These are phyloP conservation scores for Rafetus swinhoei DNA, from an alignment of 2,113 vertebrate species.

Conservation along the genomic window DNA sequence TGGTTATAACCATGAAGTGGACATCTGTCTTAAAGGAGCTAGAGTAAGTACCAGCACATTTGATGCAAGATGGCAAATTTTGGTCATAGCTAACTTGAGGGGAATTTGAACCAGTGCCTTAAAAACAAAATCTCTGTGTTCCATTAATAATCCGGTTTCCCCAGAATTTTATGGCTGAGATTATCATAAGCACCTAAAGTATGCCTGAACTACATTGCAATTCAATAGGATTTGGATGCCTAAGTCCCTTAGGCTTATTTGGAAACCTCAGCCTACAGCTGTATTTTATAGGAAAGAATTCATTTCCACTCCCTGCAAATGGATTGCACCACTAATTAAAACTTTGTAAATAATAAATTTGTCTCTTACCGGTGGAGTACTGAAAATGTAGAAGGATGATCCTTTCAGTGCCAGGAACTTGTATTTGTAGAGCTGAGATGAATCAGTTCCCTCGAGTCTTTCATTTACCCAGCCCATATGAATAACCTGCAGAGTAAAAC, in stretches of 20 bases:
- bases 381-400: constrained; percentile 89
- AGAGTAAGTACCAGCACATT: neutral
- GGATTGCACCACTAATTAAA: neutral
- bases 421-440: constrained; percentile 77
- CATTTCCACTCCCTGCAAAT: neutral
- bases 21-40: neutral
- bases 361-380: constrained; percentile 87
- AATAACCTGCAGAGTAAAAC: constrained; percentile 84
- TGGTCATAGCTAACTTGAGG: neutral
- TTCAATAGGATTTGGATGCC: neutral
- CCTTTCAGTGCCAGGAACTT: constrained; percentile 93
- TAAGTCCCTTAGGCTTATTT: neutral
- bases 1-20: neutral
- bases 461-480: constrained; percentile 95
- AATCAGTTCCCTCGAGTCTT: constrained; percentile 78
- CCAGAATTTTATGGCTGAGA: neutral
- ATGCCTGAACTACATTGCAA: neutral
- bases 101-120: neutral
- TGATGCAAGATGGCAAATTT: neutral
- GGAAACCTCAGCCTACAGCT: neutral
- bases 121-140: neutral
- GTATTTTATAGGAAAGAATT: neutral
- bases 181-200: constrained; percentile 7
- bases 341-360: neutral
- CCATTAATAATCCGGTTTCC: neutral